Evolutionary conservation across 2,797 vertebrate genomes (phyloP), one percentile per base, ranked within the genome.

Genomic region (Cynopterus sphinx): DNA sequence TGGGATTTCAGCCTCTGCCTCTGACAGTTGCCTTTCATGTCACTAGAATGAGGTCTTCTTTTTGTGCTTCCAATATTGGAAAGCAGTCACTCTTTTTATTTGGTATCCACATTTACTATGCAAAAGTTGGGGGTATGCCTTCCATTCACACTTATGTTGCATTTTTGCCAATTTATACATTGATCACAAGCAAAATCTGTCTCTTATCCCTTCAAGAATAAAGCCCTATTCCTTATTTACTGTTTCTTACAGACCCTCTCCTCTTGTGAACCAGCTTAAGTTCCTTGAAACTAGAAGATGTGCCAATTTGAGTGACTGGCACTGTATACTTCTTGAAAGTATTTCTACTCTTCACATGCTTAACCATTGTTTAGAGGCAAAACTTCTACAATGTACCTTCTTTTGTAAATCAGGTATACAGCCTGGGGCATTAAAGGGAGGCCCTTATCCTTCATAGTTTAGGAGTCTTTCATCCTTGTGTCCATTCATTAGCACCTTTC

Each of bases 321-420:
- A 33, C 65, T 82, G 21, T 91, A n/a, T 39, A 81, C 31, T 33
- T 51, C 36, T 93, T 91, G 41, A 67, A 91, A 81, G 3, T 73
- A 13, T 33, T 55, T 88, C 61, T 70, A 26, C 28, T 1, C n/a
- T 82, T 31, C 7, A 55, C 12, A 73, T 33, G 46, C 49, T 85
- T 94, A 90, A 46, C 86, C 12, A 11, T 82, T 77, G 22, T 79
- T 16, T 39, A 87, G 41, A 94, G 39, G n/a, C 53, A 93, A 89
- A 87, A 85, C 39, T 70, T 91, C 13, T 28, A 33, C 12, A 53
- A 6, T 31, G 13, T 67, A 4, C 46, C 33, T 75, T 24, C 24
- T 67, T 39, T 88, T 85, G 82, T 82, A 33, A 33, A 33, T 33
- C 33, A 75, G 49, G 11, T 26, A 19, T 53, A 51, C 13, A 36